These are phyloP conservation scores for Oscheius sp. DNA, from an alignment of 2,888 invertebrate species.

Conservation along the genomic window DNA sequence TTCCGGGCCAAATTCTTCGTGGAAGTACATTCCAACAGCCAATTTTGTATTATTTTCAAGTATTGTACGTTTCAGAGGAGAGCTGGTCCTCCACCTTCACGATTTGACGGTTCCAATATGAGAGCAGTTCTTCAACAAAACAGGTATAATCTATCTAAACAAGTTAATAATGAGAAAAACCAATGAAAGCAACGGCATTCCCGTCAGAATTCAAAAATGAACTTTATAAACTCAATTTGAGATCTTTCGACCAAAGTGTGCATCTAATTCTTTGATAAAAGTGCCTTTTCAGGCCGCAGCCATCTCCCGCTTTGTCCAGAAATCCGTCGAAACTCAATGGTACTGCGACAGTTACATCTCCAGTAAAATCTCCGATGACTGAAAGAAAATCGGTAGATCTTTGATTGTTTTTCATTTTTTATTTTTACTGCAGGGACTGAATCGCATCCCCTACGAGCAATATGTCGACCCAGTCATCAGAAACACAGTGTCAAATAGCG, in stretches of 20 bases:
- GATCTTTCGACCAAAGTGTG: not conserved
- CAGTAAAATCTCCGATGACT: slow-evolving; percentile 17
- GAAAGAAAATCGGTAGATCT: slow-evolving; percentile 32
- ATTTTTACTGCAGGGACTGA: slow-evolving; percentile 42
- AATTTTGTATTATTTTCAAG: not conserved
- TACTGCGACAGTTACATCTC: slow-evolving; percentile 26
- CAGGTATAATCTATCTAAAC: not conserved
- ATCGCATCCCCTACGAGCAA: slow-evolving; percentile 45
- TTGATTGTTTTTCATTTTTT: not conserved
- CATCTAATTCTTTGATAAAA: not conserved
- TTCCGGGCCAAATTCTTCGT: slow-evolving; percentile 16
- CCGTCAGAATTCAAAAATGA: no score
- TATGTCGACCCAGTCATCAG: slow-evolving; percentile 51
- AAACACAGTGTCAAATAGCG: slow-evolving; percentile 47
- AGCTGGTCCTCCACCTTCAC: slow-evolving; percentile 9
- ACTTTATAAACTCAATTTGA: not conserved
- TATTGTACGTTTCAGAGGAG: slow-evolving; percentile 6
- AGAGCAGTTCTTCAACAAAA: slow-evolving; percentile 27
- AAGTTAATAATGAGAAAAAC: not conserved
- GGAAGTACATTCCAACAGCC: not conserved
- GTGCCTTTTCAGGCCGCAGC: slow-evolving; percentile 6
- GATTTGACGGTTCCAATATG: slow-evolving; percentile 27
- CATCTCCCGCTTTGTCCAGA: not conserved
- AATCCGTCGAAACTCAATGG: slow-evolving; percentile 2
- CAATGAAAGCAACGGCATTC: no score